These are phyloP conservation scores for Podarcis lilfordi DNA, from an alignment of 2,797 vertebrate species.

Conservation along the genomic window DNA sequence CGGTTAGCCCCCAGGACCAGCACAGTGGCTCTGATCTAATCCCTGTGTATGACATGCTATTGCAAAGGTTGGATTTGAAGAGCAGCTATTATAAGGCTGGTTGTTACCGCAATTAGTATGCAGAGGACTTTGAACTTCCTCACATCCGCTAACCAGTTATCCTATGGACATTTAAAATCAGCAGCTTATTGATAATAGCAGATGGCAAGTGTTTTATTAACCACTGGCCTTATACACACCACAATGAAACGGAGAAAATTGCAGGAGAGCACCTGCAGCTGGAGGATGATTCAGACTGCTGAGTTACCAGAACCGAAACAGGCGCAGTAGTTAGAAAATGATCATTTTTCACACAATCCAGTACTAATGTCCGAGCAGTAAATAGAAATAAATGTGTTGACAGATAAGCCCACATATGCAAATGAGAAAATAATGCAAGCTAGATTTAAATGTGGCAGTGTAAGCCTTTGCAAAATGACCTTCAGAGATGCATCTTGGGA, in stretches of 20 bases:
- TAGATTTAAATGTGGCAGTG: slow-evolving; percentile 54
- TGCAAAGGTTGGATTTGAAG: not conserved
- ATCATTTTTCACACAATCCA: slow-evolving; percentile 57
- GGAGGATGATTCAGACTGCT: slow-evolving; percentile 59
- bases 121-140: not conserved
- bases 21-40: not conserved
- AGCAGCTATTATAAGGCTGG: not conserved
- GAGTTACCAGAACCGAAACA: slow-evolving; percentile 61
- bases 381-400: slow-evolving; percentile 67
- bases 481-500: slow-evolving; percentile 65
- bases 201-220: slow-evolving; percentile 41
- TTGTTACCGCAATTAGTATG: not conserved
- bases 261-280: slow-evolving; percentile 59
- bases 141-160: slow-evolving; percentile 14
- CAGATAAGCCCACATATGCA: slow-evolving; percentile 58
- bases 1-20: too few species aligned
- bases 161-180: not conserved
- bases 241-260: slow-evolving; percentile 54
- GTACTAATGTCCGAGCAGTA: slow-evolving; percentile 67
- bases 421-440: slow-evolving; percentile 59
- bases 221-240: slow-evolving; percentile 24
- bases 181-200: not conserved
- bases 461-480: slow-evolving; percentile 62
- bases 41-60: not conserved
- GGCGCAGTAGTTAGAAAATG: slow-evolving; percentile 55